Base-by-base conservation (phyloP, 2,888 invertebrate genomes). In the Tipula confusa region DNA sequence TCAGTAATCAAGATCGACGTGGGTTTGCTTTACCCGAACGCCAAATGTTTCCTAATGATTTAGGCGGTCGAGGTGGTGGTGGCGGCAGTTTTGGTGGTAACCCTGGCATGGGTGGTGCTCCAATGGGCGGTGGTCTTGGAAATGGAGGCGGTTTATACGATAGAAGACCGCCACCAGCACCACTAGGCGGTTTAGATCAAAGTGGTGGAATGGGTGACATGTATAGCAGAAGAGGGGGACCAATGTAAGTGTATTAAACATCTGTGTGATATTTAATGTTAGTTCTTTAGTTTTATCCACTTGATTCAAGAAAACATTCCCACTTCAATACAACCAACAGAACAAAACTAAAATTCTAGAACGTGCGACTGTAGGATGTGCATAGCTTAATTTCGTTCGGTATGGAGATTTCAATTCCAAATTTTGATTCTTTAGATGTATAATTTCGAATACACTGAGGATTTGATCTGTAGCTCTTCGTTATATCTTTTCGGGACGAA, bases 171-270 rank as follows among this genome's bases (percentile, higher is more conserved):
- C 64, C 64, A 24, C 64, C 64, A 64, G 11, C 9, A 64, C 87
- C 88, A 11, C 90, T 90, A 85, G 91, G 91, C 6, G 86, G 88
- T 13, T 87, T 88, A 6, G 87, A 90, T 6, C 86, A 88, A 0
- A 28, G 83, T 33, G 82, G 82, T n/a, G 79, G 64, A n/a, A 84
- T 84, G 11, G 84, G 84, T 5, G 90, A 90, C 84, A 91, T 91
- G 90, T 92, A 90, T 87, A 91, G 91, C 87, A 87, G 91, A 84
- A 88, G 91, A 85, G 89, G 90, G 82, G 80, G 18, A 36, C 90
- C 90, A 83, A 85, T 86, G 86, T 86, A 82, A 86, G 86, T 85
- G 5, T 36, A 7, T 36, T n/a, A n/a, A n/a, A n/a, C n/a, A n/a
- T n/a, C n/a, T n/a, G n/a, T n/a, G n/a, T n/a, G n/a, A n/a, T n/a